Evolutionary conservation across 2,797 vertebrate species (phyloP), one percentile per base, ranked within the genome.

Genomic region (Danio kyathit): DNA sequence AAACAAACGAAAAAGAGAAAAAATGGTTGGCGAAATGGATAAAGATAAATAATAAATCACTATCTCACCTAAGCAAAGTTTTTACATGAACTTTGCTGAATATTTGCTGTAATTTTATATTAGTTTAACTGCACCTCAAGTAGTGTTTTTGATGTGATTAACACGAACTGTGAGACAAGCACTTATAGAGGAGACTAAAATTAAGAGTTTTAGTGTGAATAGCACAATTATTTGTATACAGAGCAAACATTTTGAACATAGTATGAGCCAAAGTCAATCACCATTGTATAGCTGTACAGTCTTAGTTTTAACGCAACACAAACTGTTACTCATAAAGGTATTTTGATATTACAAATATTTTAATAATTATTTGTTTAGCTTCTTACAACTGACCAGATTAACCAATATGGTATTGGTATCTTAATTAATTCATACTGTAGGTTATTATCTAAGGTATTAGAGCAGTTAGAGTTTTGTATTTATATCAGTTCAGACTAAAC

Each of bases 1-100:
- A 95, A 95, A 95, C 87, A 87, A 92, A 90, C 85, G 87, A 75
- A 84, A 74, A 83, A 80, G 82, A 80, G 69, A 48, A 48, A 48
- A 48, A 48, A 48, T 48, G 1, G 11, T 3, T 29, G 1, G 29
- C 29, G 29, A 29, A 64, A 21, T 60, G 21, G 63, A 76, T 65
- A 4, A 63, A 86, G 82, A 84, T 78, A n/a, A 78, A 60, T 73
- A 83, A 40, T 78, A 74, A 17, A 76, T 89, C 80, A 89, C 76
- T 83, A 88, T 80, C 81, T 79, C 88, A 84, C 81, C 84, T 63
- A 65, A 87, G 89, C 86, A 85, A 86, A 85, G 89, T 91, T 92
- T 80, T 89, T 93, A 94, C 93, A 93, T 93, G 91, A 94, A 93
- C 86, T 83, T 83, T 84, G 86, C 85, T 80, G 85, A 87, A 88